Evolutionary conservation across 2,113 vertebrate species (phyloP).

Genomic region (Paramormyrops kingsleyae): DNA sequence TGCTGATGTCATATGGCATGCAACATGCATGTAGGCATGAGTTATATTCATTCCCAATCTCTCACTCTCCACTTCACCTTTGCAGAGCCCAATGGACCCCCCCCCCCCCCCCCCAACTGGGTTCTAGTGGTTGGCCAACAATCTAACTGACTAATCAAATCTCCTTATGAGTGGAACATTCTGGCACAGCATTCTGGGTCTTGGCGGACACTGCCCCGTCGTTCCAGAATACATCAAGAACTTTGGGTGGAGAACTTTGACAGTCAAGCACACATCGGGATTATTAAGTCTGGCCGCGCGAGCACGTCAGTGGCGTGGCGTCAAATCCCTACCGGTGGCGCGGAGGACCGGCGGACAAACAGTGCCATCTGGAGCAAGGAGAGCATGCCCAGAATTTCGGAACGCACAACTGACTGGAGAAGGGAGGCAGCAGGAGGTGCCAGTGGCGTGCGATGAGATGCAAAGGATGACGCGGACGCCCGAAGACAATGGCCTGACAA

Average conservation of each 20-base stretch:
- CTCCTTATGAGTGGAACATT: background rate
- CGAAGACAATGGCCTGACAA: background rate
- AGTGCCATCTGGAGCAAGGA: slow-evolving; percentile 10
- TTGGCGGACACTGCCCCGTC: background rate
- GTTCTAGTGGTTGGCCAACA: background rate
- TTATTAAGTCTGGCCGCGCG: background rate
- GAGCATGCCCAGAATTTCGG: background rate
- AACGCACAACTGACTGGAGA: background rate
- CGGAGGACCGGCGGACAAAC: background rate
- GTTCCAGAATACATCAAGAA: background rate
- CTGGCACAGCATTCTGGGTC: background rate
- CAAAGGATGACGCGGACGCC: background rate
- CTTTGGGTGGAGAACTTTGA: slow-evolving; percentile 3
- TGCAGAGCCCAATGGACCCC: background rate
- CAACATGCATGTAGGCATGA: slow-evolving; percentile 3
- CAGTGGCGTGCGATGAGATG: too few species aligned
- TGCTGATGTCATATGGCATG: background rate
- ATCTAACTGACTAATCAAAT: background rate
- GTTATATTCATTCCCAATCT: background rate
- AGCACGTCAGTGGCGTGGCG: background rate
- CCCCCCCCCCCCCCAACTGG: background rate
- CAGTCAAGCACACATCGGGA: background rate
- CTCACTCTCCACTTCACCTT: background rate
- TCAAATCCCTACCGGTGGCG: background rate
- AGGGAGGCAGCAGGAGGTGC: background rate